Evolutionary conservation across 2,888 invertebrate genomes (phyloP).

Genomic region (Nysson spinosus): DNA sequence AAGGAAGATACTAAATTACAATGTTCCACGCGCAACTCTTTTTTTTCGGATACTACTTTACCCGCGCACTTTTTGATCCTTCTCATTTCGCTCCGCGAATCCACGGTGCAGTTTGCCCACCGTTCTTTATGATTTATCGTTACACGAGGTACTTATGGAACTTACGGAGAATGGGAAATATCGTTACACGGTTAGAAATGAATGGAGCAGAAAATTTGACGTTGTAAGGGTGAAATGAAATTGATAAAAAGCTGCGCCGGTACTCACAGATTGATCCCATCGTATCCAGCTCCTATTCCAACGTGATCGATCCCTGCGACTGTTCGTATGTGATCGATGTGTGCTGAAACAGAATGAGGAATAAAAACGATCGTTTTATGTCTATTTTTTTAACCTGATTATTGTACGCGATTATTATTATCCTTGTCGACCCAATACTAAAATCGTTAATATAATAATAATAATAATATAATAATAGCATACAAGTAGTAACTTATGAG

Average conservation of each 20-base stretch:
- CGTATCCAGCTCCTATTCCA: slow-evolving; percentile 92
- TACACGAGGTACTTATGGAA: not conserved
- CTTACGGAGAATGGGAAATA: no score
- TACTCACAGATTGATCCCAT: slow-evolving; percentile 94
- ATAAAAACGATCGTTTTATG: not conserved
- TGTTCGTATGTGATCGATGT: slow-evolving; percentile 92
- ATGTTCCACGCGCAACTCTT: not conserved
- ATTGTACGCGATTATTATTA: no score
- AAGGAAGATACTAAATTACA: slow-evolving; percentile 1
- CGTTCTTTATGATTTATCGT: slow-evolving; percentile 11
- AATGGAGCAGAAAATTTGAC: no score
- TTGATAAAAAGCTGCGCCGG: slow-evolving; percentile 23
- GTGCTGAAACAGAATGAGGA: slow-evolving; percentile 81
- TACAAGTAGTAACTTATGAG: no score
- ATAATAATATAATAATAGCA: no score
- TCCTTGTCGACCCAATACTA: no score
- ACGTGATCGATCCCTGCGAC: slow-evolving; percentile 92
- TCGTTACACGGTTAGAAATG: no score
- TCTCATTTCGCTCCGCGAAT: slow-evolving; percentile 8
- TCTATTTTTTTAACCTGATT: not conserved
- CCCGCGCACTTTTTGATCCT: slow-evolving; percentile 9
- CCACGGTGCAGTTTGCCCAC: not conserved
- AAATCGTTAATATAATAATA: no score
- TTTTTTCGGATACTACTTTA: not conserved
- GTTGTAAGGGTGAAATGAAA: no score